Evolutionary conservation across 2,888 invertebrate species (phyloP), one percentile per base, ranked within the genome.

Genomic region (Troides aeacus): DNA sequence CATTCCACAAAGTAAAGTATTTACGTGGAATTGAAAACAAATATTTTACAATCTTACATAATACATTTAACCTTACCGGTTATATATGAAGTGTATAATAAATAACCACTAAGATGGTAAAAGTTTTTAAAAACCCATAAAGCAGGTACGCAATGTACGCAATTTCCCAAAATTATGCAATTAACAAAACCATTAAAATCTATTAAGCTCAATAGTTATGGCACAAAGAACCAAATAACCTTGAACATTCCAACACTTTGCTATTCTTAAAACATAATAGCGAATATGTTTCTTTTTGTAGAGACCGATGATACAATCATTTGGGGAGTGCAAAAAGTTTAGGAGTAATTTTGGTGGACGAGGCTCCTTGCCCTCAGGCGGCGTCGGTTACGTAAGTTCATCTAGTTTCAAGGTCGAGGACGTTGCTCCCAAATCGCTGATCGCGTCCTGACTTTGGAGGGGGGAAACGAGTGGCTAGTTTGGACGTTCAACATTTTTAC

Each of bases 361-460:
- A 88, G 85, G 86, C 86, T 87, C 78, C 73, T 80, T 83, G 87
- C 87, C 89, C 84, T 84, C 82, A 78, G 83, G 85, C 84, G 82
- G 78, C 79, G 79, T 82, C 85, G 89, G 91, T 92, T 90, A 90
- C 87, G 84, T 92, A 91, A 91, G 91, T 91, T 90, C 92, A 91
- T 90, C 92, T 92, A 92, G 88, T 83, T 86, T 87, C 92, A 92
- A 92, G 92, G 92, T 86, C 90, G 91, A 84, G 92, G 91, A 87
- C 92, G 85, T 91, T 92, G 92, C 89, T 90, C 92, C 92, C 92
- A 88, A 90, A 89, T 87, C 87, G 89, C 89, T 88, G 90, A 88
- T 87, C 88, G 87, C 87, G 88, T 90, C 91, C 91, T 85, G 84
- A 84, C 79, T 84, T 83, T 84, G 86, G 82, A 46, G 81, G 83